Evolutionary conservation across 2,888 invertebrate species (phyloP), one percentile per base, ranked within the genome.

Genomic region (Phortica magna): DNA sequence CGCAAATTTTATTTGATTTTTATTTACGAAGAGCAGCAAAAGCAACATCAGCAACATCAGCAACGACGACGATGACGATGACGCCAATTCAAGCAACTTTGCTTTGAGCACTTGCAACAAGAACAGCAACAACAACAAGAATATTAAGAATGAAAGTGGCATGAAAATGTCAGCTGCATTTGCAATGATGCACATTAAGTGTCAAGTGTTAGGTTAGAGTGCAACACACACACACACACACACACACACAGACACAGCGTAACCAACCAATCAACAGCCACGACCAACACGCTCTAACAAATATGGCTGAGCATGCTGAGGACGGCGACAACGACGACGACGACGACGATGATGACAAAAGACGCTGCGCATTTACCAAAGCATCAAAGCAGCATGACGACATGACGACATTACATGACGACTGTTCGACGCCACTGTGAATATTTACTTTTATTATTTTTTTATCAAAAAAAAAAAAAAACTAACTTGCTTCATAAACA

Each of bases 141-240:
- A 74, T 74, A 59, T 4, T 19, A 12, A n/a, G 81, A 81, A 83
- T 85, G 85, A 87, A 87, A 87, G 83, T 85, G 84, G 85, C 85
- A 84, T 83, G 87, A 83, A 87, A 84, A 85, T 85, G 85, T 85
- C 87, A 85, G 87, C 84, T 83, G 87, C 85, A 48, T 12, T 48
- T 14, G 85, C 85, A 85, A 85, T 85, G 85, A 85, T 87, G 85
- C 85, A 87, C 85, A 85, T 85, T 85, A 87, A 85, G 85, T 85
- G 87, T 87, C 85, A 85, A 85, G 86, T 87, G 83, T 83, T 83
- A 82, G 71, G 73, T 48, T 73, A 80, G 84, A 87, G 85, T 84
- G 82, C 84, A 84, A 22, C 48, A n/a, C 31, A n/a, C 55, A 48
- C 43, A 17, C 14, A 22, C 48, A n/a, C 31, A n/a, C 55, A 48